These are phyloP conservation scores for Thyatira batis DNA, from an alignment of 2,888 invertebrate species.

Conservation along the genomic window DNA sequence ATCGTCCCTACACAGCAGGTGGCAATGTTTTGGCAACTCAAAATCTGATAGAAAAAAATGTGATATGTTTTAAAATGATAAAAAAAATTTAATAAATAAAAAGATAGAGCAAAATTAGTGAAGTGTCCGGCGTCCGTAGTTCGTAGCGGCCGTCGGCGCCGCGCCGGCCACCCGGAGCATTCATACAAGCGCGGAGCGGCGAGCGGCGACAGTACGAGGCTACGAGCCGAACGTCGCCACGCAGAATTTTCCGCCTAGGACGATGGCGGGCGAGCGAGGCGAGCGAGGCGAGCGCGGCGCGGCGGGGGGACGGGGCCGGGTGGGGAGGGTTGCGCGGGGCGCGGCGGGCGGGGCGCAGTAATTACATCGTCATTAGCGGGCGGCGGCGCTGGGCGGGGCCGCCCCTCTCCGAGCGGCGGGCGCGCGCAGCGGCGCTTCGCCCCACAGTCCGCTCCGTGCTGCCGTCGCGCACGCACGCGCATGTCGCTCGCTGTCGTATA, in stretches of 20 bases:
- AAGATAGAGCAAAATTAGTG: not conserved
- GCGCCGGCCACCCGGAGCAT: not conserved
- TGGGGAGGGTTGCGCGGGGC: slow-evolving; percentile 26
- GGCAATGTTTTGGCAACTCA: too few relatives aligned
- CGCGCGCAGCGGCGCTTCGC: slow-evolving; percentile 65
- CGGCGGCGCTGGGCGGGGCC: slow-evolving; percentile 70
- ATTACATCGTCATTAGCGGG: slow-evolving; percentile 66
- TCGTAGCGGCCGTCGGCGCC: not conserved
- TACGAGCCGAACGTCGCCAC: slow-evolving; percentile 13
- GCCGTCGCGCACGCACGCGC: slow-evolving; percentile 84
- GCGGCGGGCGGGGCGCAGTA: slow-evolving; percentile 55
- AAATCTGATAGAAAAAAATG: too few relatives aligned
- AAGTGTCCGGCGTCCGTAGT: not conserved
- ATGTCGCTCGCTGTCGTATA: slow-evolving; percentile 74
- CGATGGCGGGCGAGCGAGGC: not conserved
- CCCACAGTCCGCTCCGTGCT: slow-evolving; percentile 78
- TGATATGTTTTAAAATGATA: not conserved
- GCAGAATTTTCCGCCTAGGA: slow-evolving; percentile 16
- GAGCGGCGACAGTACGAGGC: slow-evolving; percentile 1
- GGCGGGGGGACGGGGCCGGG: slow-evolving; percentile 19
- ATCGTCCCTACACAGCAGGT: too few relatives aligned
- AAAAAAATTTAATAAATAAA: not conserved
- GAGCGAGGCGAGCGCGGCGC: slow-evolving; percentile 9
- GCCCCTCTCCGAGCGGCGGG: slow-evolving; percentile 56
- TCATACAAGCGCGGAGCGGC: not conserved